These are phyloP conservation scores for Thera obeliscata DNA, from an alignment of 2,888 invertebrate species.

Conservation along the genomic window DNA sequence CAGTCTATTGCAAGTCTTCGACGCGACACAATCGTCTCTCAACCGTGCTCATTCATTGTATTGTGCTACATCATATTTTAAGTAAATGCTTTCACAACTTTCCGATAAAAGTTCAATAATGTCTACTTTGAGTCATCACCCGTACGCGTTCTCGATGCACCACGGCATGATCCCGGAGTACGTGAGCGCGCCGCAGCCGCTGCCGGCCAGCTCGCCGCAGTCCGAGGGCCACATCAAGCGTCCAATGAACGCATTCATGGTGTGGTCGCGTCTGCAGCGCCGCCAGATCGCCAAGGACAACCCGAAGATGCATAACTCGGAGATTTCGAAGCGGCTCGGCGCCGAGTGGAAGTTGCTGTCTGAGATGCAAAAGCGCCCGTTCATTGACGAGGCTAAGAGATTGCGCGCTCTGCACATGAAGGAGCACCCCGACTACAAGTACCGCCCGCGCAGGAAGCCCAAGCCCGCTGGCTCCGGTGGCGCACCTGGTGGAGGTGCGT, in stretches of 20 bases:
- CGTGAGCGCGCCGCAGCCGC: constrained; percentile 71
- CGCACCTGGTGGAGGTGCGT: constrained; percentile 80
- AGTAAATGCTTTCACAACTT: constrained; percentile 67
- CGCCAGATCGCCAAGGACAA: constrained; percentile 97
- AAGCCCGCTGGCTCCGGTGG: constrained; percentile 87
- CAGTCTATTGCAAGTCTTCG: constrained; percentile 80
- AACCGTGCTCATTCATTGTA: constrained; percentile 68
- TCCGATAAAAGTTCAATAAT: constrained; percentile 57
- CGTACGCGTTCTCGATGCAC: constrained; percentile 82
- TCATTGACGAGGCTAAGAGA: constrained; percentile 97
- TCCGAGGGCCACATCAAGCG: constrained; percentile 94
- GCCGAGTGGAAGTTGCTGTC: constrained; percentile 96
- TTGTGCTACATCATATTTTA: constrained; percentile 71
- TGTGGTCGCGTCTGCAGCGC: constrained; percentile 96
- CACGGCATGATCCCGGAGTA: constrained; percentile 80
- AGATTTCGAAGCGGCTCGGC: constrained; percentile 95
- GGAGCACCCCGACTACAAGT: constrained; percentile 96
- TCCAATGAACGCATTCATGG: constrained; percentile 99
- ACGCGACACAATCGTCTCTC: constrained; percentile 75
- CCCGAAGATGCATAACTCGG: constrained; percentile 96
- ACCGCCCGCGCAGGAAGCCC: constrained; percentile 93
- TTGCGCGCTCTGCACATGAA: constrained; percentile 94
- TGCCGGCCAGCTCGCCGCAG: constrained; percentile 77
- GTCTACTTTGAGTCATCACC: constrained; percentile 82
- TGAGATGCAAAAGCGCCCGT: constrained; percentile 95